Base-by-base conservation (phyloP, 2,888 invertebrate genomes). In the Drosophila crucigera region DNA sequence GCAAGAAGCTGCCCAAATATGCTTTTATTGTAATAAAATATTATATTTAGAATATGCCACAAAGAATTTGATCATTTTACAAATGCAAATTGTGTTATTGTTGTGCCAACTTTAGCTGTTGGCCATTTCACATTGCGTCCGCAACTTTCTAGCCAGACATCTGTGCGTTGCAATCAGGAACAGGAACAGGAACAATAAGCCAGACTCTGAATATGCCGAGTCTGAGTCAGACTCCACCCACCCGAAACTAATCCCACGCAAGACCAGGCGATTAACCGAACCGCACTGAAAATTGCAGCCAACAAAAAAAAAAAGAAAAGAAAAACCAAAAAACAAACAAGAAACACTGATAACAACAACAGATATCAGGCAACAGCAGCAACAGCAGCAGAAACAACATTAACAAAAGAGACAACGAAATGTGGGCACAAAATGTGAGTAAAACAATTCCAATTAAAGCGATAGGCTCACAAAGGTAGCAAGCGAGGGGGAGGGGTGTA, bases 401-500 rank as follows among this genome's bases (percentile, higher is more conserved):
- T 72, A 73, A 82, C 81, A 77, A 79, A 76, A 76, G 72, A 56
- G 68, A 71, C 80, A 53, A 68, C 76, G 61, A 75, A 75, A 74
- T 84, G 83, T 79, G 83, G 87, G 76, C 67, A 56, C 62, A 66
- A 84, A 84, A 86, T 73, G 76, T 55, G 77, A 82, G 75, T 77
- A 84, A 78, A 88, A 83, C 78, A 79, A 76, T 83, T 83, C 85
- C 88, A 78, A 88, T 88, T 83, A 85, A 78, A 71, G 81, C 62
- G 75, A 85, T 78, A 82, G 76, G 81, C 78, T 33, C 53, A 52
- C 19, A 52, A 60, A 11, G 30, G 43, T 31, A 22, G 28, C 14
- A 19, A 6, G 28, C 6, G 11, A 3, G 43, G n/a, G 16, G 37
- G 52, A 28, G 14, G 25, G 54, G 39, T n/a, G 11, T 2, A 11